phyloP scores from a whole-genome alignment of 1,140 invertebrate species.

The Hestina assimilis region DNA sequence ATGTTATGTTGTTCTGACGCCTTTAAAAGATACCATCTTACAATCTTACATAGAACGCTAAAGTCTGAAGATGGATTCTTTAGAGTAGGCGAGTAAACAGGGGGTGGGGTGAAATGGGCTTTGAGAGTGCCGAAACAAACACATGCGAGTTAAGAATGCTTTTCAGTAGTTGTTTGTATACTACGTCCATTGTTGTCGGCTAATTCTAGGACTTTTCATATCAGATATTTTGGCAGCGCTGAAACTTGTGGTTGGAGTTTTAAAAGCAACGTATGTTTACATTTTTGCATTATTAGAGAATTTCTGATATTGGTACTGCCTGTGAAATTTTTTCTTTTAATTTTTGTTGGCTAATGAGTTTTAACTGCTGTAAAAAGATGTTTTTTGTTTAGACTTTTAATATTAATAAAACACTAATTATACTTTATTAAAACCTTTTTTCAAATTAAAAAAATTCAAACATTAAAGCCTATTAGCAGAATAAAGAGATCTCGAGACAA shows the following conservation, averaged over 20 bases:
- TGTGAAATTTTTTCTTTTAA: no score
- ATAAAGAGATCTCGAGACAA: neutral
- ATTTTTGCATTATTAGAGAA: no score
- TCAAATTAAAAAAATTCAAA: neutral
- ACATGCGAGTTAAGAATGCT: constrained; percentile 38
- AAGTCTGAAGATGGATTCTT: constrained; percentile 16
- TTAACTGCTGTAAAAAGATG: no score
- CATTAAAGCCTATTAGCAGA: neutral
- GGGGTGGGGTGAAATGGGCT: constrained; percentile 14
- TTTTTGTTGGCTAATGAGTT: no score
- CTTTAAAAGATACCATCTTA: constrained; percentile 32
- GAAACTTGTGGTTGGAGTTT: constrained; percentile 1
- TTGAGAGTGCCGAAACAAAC: constrained; percentile 49
- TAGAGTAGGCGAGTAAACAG: constrained; percentile 15
- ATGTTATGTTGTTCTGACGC: constrained; percentile 15
- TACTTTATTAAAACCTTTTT: no score
- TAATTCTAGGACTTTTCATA: constrained; percentile 26
- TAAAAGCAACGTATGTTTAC: neutral
- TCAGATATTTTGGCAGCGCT: constrained; percentile 16
- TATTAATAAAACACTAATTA: no score
- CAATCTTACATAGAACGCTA: constrained; percentile 23
- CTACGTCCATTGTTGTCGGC: constrained; percentile 31
- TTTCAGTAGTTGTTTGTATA: constrained; percentile 30
- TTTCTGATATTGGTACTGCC: no score
- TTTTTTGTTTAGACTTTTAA: no score